A percentile compares a stretch with the other conserved stretches of the same genome.
Conservation (phyloP, 2,113 vertebrate species). For the Axis porcinus region DNA sequence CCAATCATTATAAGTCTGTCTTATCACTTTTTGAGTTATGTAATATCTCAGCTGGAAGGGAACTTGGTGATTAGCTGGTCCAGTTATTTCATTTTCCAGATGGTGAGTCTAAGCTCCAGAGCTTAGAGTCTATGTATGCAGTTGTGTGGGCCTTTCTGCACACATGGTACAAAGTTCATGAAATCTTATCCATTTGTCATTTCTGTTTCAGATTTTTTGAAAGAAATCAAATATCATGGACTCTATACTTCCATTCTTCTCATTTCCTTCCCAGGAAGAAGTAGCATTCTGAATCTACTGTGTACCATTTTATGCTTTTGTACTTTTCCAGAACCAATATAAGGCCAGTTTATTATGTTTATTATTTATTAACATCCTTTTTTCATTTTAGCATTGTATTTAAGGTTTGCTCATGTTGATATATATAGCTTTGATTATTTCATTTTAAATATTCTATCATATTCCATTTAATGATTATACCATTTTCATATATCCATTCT, state of each 20-base stretch:
- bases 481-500: background rate
- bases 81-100: constrained; percentile 11
- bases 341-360: background rate
- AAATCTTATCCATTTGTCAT: background rate
- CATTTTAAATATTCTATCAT: background rate
- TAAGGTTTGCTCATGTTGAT: background rate
- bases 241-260: background rate
- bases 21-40: background rate
- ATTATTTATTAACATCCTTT: background rate
- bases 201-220: background rate
- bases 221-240: background rate
- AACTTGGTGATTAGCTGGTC: background rate
- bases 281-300: background rate
- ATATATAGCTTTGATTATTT: background rate
- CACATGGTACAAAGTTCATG: background rate
- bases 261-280: background rate
- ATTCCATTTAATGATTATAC: background rate
- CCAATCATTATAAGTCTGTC: background rate
- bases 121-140: background rate
- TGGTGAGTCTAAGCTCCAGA: background rate
- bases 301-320: constrained; percentile 1
- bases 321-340: background rate
- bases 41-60: background rate
- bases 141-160: background rate
- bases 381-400: background rate